Evolutionary conservation across 2,888 invertebrate genomes (phyloP).

Genomic region (Nephrotoma appendiculata): DNA sequence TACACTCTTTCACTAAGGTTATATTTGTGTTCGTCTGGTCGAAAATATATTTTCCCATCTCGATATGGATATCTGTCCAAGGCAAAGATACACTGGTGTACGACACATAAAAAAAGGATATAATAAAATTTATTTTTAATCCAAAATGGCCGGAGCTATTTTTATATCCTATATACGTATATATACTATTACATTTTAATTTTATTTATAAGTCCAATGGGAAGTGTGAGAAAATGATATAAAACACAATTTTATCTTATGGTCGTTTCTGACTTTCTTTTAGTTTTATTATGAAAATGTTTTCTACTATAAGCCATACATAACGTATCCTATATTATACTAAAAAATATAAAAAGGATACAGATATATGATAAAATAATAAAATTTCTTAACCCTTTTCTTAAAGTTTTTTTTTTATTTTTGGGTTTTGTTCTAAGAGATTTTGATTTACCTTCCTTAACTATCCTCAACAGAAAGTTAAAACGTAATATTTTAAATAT

Average conservation of each 20-base stretch:
- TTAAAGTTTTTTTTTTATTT: neutral
- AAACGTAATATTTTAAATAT: neutral
- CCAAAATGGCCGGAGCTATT: neutral
- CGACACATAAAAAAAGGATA: neutral
- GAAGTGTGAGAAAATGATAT: neutral
- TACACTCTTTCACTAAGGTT: neutral
- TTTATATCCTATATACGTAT: neutral
- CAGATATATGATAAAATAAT: neutral
- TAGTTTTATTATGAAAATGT: neutral
- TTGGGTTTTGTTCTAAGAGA: neutral
- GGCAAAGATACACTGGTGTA: neutral
- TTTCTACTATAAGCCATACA: neutral
- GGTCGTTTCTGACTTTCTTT: neutral
- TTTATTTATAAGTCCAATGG: neutral
- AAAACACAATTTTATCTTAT: neutral
- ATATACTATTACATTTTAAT: neutral
- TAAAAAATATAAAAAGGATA: neutral
- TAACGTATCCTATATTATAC: neutral
- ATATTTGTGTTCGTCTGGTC: neutral
- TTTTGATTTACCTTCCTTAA: neutral
- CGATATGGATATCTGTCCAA: neutral
- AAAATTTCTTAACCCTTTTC: neutral
- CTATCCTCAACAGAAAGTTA: neutral
- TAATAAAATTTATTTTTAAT: neutral
- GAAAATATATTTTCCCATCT: neutral